phyloP scores from a whole-genome alignment of 2,113 vertebrate genomes.

The Meles meles region DNA sequence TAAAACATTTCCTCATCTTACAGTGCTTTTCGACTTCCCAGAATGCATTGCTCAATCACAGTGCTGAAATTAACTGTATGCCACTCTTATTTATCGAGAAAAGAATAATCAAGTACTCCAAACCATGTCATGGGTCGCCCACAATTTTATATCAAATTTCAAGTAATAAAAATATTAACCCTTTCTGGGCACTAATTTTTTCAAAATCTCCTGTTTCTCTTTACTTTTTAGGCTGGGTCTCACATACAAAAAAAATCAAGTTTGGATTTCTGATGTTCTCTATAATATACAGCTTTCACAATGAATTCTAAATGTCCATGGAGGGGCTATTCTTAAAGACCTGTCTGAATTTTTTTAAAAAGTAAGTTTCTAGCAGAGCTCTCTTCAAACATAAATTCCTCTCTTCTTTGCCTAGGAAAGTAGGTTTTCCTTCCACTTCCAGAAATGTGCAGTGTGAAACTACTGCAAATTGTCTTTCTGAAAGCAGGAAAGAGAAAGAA shows the following conservation, averaged over 20 bases:
- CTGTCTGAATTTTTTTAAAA: background rate
- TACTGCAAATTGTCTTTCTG: constrained; percentile 7
- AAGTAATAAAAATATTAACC: constrained; percentile 83
- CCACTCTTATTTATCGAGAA: constrained; percentile 87
- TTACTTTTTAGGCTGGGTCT: background rate
- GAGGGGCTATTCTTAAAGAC: constrained; percentile 41
- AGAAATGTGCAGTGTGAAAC: background rate
- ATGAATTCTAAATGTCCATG: background rate
- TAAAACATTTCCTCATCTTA: constrained; percentile 93
- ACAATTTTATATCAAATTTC: constrained; percentile 86
- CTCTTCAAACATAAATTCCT: constrained; percentile 44
- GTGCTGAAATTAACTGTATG: constrained; percentile 91
- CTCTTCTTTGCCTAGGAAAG: background rate
- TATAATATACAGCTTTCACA: background rate
- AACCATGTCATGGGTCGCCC: constrained; percentile 83
- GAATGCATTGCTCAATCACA: constrained; percentile 91
- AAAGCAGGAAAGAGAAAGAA: constrained; percentile 38
- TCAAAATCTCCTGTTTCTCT: constrained; percentile 21
- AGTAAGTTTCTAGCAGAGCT: background rate
- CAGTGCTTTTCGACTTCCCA: constrained; percentile 88
- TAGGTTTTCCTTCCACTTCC: background rate
- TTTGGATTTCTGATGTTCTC: background rate
- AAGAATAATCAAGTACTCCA: constrained; percentile 86
- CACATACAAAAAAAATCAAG: background rate
- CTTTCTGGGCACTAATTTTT: constrained; percentile 71